Base-by-base conservation (phyloP, 2,888 invertebrate species). In the Sepioteuthis lessoniana region DNA sequence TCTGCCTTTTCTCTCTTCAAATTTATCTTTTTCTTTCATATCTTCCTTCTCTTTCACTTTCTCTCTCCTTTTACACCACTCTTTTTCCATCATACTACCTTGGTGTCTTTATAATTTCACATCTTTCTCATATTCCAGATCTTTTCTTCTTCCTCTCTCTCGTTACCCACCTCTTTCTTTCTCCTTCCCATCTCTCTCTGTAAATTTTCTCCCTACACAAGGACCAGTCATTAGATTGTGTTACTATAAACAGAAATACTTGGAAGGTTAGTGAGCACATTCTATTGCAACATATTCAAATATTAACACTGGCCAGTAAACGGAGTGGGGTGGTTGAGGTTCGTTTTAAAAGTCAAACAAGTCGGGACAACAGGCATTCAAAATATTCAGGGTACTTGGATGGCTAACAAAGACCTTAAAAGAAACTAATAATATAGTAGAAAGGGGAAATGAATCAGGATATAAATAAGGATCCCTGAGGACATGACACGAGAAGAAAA, bases 181-280 rank as follows among this genome's bases (percentile, higher is more conserved):
- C 55, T 25, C 55, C 25, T 25, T 55, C 28, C 25, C 28, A 21
- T 55, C 25, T 55, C 55, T n/a, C n/a, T 0, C 4, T 76, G 16
- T 10, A 10, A 31, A 60, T 60, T 31, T 31, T 60, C 60, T 76
- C 21, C 3, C 25, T 16, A 76, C 13, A n/a, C 76, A 35, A 4
- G 13, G n/a, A 76, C 76, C 10, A 76, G 10, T 76, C 76, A n/a
- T 76, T 76, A 76, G 16, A n/a, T n/a, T n/a, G 76, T 76, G 76
- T 76, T 35, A 13, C 76, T 76, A 10, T 76, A 10, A 16, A n/a
- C 76, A n/a, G 16, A 16, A 76, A 76, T 76, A n/a, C 55, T 55
- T 55, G 55, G 25, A n/a, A n/a, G 76, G 76, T 76, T n/a, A 76
- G n/a, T 76, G n/a, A 76, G 76, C 76, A n/a, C 76, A 76, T 76